Evolutionary conservation across 2,113 vertebrate genomes (phyloP), one percentile per base, ranked within the genome.

Genomic region (Lampris megalopsis): DNA sequence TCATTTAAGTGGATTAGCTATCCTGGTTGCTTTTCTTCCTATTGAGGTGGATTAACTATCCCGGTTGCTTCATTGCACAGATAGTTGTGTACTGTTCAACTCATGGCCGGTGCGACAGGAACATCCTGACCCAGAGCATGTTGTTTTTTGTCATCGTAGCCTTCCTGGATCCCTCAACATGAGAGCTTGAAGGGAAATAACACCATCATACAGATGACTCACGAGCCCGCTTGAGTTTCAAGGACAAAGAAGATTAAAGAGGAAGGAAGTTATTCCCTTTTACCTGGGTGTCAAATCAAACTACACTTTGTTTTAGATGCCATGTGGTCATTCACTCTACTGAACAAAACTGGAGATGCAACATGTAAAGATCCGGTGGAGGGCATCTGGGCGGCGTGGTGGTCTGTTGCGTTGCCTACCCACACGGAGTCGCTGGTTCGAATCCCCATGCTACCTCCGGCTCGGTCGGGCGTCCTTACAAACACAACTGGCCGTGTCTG

Each of bases 91-190:
- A 68, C 9, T 56, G 42, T 42, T 50, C 1, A 64, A 50, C 63
- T 79, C 49, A 59, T 43, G 0, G 11, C 50, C 75, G 77, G 79
- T 84, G 86, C 80, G 38, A 71, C 75, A 36, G 40, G 86, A 80
- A 83, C 90, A 80, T 9, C n/a, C 64, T 90, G 89, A 91, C 88
- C 91, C 52, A 60, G 57, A 85, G 86, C 74, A 75, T 38, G 5
- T 6, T 82, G 63, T 86, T 77, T 47, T 67, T 61, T 85, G 73
- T 84, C 62, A 74, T 35, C n/a, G 1, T 8, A 2, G 36, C 80
- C 65, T 62, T 86, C 86, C 47, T 11, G 61, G 54, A 68, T 68
- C 9, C 64, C 58, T 78, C 49, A 75, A 62, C 5, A n/a, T 5
- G 49, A 68, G 69, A 60, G 11, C 40, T 60, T 52, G 11, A 74